Evolutionary conservation across 2,113 vertebrate genomes (phyloP).

Genomic region (Phaetusa simplex): DNA sequence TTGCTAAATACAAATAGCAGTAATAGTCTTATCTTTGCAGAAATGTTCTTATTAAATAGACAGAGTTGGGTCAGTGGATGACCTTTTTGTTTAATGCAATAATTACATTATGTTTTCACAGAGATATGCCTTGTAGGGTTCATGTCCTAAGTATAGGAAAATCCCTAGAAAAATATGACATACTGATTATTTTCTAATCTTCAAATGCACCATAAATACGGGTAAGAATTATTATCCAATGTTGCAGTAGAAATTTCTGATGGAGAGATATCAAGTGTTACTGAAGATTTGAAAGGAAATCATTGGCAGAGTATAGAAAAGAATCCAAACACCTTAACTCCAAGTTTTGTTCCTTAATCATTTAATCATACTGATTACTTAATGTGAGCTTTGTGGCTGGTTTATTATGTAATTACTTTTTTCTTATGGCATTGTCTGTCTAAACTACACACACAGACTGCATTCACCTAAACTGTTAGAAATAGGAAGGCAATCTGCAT

Average conservation of each 20-base stretch:
- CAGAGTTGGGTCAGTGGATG: not conserved
- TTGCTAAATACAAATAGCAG: not conserved
- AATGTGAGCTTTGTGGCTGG: not conserved
- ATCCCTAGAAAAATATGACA: not conserved
- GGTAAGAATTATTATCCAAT: not conserved
- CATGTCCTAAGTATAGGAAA: not conserved
- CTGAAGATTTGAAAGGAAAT: not conserved
- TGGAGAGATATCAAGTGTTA: not conserved
- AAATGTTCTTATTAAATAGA: constrained; percentile 21
- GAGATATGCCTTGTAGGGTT: not conserved
- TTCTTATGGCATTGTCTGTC: not conserved
- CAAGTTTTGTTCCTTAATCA: not conserved
- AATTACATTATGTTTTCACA: constrained; percentile 1
- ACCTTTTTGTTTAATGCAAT: constrained; percentile 27
- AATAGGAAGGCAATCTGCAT: not conserved
- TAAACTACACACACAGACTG: not conserved
- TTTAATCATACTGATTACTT: not conserved
- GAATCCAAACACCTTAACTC: not conserved
- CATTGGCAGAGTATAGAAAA: not conserved
- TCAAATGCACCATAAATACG: not conserved
- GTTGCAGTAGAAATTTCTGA: not conserved
- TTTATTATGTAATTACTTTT: not conserved
- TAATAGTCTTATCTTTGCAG: not conserved
- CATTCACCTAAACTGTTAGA: not conserved
- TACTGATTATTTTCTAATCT: not conserved